Evolutionary conservation across 2,797 vertebrate species (phyloP).

Genomic region (Helarctos malayanus): DNA sequence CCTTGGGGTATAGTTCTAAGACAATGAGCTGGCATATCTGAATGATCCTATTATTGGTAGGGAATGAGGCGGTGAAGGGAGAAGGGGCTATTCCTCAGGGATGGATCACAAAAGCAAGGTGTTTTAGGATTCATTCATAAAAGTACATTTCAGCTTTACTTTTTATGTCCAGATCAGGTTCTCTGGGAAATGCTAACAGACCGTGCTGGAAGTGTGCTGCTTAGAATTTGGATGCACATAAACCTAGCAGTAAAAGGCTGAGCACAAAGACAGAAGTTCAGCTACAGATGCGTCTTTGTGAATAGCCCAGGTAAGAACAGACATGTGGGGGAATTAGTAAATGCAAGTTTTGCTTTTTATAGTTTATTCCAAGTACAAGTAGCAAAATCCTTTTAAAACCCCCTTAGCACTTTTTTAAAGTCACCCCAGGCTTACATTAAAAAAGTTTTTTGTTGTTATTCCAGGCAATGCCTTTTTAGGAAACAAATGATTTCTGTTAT

Average conservation of each 20-base stretch:
- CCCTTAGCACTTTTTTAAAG: neutral
- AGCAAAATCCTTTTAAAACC: constrained; percentile 2
- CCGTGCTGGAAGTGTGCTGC: neutral
- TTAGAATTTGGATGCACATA: neutral
- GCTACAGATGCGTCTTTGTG: neutral
- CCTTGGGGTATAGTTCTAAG: neutral
- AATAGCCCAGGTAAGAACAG: neutral
- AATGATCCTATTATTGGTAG: neutral
- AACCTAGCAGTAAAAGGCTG: neutral
- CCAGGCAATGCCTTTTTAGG: constrained; percentile 65
- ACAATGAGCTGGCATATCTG: neutral
- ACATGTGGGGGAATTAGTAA: constrained; percentile 26
- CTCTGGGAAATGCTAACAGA: neutral
- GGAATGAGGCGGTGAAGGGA: neutral
- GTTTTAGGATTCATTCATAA: constrained; percentile 39
- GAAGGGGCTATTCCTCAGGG: neutral
- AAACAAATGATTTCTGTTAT: constrained; percentile 62
- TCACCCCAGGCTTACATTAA: constrained; percentile 48
- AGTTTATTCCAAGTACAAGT: constrained; percentile 10
- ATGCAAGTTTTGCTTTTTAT: constrained; percentile 21
- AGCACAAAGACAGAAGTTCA: neutral
- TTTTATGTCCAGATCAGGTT: neutral
- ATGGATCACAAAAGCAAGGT: neutral
- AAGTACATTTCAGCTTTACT: neutral
- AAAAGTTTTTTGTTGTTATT: constrained; percentile 52